Percentiles rank a stretch among this genome's conserved stretches.
phyloP scores from a whole-genome alignment of 2,113 vertebrate genomes.

The Cynocephalus volans region DNA sequence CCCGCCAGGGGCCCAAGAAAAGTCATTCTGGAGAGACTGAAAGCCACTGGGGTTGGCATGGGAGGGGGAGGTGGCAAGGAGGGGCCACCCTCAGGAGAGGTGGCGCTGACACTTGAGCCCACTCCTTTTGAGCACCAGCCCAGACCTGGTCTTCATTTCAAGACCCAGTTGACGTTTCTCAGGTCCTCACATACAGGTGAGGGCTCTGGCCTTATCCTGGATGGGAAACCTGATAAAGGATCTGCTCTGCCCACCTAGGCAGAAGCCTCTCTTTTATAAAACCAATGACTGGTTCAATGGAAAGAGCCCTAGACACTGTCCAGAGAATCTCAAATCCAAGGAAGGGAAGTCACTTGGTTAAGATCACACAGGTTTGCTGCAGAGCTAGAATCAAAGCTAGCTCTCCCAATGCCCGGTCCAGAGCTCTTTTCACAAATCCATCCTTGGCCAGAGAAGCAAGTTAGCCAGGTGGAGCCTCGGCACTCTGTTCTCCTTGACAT shows the following conservation, averaged over 20 bases:
- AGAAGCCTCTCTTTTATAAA: not conserved
- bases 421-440: not conserved
- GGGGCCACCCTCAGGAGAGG: not conserved
- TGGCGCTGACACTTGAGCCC: not conserved
- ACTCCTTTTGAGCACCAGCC: not conserved
- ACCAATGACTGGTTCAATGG: not conserved
- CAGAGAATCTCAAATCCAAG: not conserved
- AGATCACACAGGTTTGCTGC: not conserved
- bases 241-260: not conserved
- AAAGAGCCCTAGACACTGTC: not conserved
- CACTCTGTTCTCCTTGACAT: not conserved
- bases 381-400: not conserved
- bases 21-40: not conserved
- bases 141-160: not conserved
- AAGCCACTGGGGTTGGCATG: not conserved
- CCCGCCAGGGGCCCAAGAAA: not conserved
- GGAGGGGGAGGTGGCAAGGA: rapidly evolving
- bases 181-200: not conserved
- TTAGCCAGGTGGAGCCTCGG: not conserved
- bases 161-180: not conserved
- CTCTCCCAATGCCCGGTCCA: not conserved
- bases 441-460: not conserved
- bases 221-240: not conserved
- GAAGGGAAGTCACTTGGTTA: not conserved
- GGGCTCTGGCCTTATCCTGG: not conserved